Evolutionary conservation across 2,113 vertebrate species (phyloP).

Genomic region (Sakesphorus luctuosus): DNA sequence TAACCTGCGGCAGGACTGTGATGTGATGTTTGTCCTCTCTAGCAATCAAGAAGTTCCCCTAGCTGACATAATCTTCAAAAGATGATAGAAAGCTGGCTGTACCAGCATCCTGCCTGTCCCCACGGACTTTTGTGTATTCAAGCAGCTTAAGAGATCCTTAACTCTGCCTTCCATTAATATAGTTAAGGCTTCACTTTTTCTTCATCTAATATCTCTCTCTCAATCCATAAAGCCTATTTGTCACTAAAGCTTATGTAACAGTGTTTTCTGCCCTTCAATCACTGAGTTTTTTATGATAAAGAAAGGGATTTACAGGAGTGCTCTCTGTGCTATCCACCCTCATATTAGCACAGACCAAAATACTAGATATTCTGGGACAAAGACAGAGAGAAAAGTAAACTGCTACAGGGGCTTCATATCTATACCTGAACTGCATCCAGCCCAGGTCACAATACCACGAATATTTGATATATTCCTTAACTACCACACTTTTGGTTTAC

Average conservation of each 20-base stretch:
- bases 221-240: not conserved
- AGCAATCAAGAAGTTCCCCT: not conserved
- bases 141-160: not conserved
- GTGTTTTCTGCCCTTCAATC: not conserved
- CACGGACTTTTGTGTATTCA: not conserved
- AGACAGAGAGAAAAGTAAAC: not conserved
- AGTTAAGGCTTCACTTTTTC: not conserved
- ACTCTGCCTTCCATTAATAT: not conserved
- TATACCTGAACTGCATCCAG: not conserved
- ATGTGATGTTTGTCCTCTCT: not conserved
- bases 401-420: not conserved
- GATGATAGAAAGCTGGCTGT: not conserved
- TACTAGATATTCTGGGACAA: not conserved
- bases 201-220: not conserved
- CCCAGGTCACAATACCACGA: not conserved
- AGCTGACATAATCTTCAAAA: not conserved
- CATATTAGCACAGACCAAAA: not conserved
- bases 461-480: not conserved
- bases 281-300: not conserved
- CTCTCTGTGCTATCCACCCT: not conserved
- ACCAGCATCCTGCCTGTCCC: not conserved
- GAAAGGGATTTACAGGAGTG: not conserved
- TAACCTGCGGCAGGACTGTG: not conserved
- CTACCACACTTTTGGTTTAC: not conserved
- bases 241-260: not conserved